A percentile compares a stretch with the other conserved stretches of the same genome.
These are phyloP conservation scores for Manis javanica DNA, from an alignment of 2,797 vertebrate genomes.

Conservation along the genomic window DNA sequence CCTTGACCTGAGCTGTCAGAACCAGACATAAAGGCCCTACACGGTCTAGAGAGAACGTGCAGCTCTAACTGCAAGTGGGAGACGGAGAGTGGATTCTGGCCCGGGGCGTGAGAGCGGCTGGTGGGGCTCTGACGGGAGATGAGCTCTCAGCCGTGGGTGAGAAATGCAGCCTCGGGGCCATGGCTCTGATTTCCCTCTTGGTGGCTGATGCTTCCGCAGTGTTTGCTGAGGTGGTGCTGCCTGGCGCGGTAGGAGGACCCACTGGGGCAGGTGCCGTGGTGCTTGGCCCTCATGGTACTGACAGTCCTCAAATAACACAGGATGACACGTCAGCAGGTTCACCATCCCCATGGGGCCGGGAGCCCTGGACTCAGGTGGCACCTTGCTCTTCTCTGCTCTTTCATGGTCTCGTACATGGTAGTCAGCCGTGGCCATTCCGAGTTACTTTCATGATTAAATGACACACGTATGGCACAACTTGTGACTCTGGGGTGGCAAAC, in stretches of 20 bases:
- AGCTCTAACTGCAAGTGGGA: not conserved
- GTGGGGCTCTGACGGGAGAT: not conserved
- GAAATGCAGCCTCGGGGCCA: not conserved
- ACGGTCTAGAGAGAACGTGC: not conserved
- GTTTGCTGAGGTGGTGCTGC: not conserved
- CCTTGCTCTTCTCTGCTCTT: not conserved
- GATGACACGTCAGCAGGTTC: not conserved
- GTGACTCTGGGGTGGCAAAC: not conserved
- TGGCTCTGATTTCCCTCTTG: not conserved
- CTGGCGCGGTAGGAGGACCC: not conserved
- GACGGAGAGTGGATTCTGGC: not conserved
- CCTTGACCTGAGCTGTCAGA: not conserved
- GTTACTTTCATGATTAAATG: not conserved
- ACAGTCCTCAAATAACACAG: not conserved
- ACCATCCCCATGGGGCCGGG: not conserved
- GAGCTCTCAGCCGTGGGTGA: not conserved
- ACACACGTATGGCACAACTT: not conserved
- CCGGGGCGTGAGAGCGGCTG: not conserved
- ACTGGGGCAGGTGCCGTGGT: not conserved
- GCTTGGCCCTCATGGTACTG: not conserved
- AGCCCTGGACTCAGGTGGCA: not conserved
- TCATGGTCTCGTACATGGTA: not conserved
- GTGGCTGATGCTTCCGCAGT: not conserved
- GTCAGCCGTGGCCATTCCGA: not conserved
- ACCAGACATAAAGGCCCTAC: not conserved